phyloP scores from a whole-genome alignment of 2,113 vertebrate genomes.

The Ifrita kowaldi region DNA sequence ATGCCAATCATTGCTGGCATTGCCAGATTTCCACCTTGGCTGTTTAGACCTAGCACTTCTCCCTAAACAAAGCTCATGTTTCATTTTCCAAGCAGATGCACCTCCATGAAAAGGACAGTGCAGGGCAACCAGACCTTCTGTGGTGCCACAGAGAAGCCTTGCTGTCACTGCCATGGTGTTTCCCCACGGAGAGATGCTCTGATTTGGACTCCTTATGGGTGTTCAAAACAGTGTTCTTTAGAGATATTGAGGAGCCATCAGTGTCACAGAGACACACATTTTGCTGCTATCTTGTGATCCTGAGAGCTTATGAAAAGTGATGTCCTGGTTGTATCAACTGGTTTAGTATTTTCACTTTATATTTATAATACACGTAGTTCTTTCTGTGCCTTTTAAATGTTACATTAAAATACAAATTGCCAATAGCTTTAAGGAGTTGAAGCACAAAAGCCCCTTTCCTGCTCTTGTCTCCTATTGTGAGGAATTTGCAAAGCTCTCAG shows the following conservation, averaged over 20 bases:
- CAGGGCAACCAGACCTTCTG: neutral
- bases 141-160: neutral
- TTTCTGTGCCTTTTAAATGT: neutral
- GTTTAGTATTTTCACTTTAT: neutral
- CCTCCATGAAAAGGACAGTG: neutral
- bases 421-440: neutral
- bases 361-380: neutral
- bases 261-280: neutral
- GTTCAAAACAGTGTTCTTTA: neutral
- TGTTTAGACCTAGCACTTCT: neutral
- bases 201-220: neutral
- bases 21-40: neutral
- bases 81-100: neutral
- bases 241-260: neutral
- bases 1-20: neutral
- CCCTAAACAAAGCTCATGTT: neutral
- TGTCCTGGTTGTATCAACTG: neutral
- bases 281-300: neutral
- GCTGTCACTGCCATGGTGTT: neutral
- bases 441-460: neutral
- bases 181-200: neutral
- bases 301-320: neutral
- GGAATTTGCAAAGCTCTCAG: conserved; percentile 44
- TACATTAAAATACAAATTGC: conserved; percentile 32
- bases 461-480: conserved; percentile 11